Evolutionary conservation across 2,113 vertebrate species (phyloP), one percentile per base, ranked within the genome.

Genomic region (Blennius ocellaris): DNA sequence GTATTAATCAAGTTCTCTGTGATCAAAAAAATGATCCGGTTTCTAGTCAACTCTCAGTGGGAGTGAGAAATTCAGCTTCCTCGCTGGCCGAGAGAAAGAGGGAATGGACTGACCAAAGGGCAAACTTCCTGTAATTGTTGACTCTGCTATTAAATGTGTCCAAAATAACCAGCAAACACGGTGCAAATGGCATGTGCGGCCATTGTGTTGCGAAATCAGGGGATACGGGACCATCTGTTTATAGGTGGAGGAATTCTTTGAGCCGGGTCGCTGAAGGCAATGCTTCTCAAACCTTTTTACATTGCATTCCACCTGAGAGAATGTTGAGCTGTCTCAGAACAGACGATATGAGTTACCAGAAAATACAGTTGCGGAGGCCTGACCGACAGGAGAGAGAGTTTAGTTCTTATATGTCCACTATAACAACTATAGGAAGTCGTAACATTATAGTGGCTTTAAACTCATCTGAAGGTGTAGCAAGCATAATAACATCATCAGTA

Each of bases 61-160:
- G 40, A 54, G 5, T 50, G 6, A 72, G 6, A 48, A 47, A 8
- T 56, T 53, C 15, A 62, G 36, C 57, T 56, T 74, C 76, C 85
- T 87, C 79, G 84, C 57, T 83, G 85, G 68, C 60, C 60, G 51
- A 39, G 3, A 52, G 30, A 55, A 6, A 17, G 41, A 56, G 87
- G 81, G 82, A 81, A 50, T 49, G 48, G 45, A 55, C 70, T 66
- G 78, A 82, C 82, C 75, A 85, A 82, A 81, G 73, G 83, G 67
- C 87, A 88, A 91, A 94, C 93, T 96, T 98, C 96, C 97, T 95
- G 86, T 91, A 72, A 95, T 96, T 97, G 95, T 97, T 94, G 85
- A 17, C 47, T 68, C 66, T 40, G 45, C 40, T 75, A 39, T 83
- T 57, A 80, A 84, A 92, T 89, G 68, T 88, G 65, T 80, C 72